A percentile compares a stretch with the other conserved stretches of the same genome.
phyloP scores from a whole-genome alignment of 2,888 invertebrate species.

The Hermodice carunculata region DNA sequence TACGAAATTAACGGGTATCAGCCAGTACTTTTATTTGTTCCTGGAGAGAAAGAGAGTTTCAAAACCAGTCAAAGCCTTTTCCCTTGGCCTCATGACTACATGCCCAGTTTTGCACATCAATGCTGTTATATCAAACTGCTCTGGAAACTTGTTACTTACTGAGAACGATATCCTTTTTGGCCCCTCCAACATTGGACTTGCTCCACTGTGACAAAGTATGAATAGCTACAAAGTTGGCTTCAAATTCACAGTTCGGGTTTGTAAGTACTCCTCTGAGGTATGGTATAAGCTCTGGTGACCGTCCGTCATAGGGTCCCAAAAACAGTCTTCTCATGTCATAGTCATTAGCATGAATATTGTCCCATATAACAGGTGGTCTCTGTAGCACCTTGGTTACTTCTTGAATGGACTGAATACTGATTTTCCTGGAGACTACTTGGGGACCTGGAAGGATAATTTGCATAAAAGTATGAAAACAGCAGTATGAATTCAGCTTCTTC shows the following conservation, averaged over 20 bases:
- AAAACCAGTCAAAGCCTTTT: no score
- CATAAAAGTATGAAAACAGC: no score
- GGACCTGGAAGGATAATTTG: constrained; percentile 78
- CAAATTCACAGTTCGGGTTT: constrained; percentile 99
- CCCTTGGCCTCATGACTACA: no score
- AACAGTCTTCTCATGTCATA: constrained; percentile 98
- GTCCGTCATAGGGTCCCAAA: constrained; percentile 79
- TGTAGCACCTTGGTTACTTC: constrained; percentile 80
- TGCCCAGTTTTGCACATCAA: no score
- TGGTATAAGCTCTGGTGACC: constrained; percentile 78
- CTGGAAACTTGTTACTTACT: no score
- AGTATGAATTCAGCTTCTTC: no score
- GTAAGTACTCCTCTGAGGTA: constrained; percentile 92
- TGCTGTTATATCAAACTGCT: no score
- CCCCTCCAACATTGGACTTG: constrained; percentile 56
- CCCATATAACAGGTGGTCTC: constrained; percentile 97
- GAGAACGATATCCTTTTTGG: constrained; percentile 60
- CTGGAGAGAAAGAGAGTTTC: no score
- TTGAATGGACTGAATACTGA: constrained; percentile 90
- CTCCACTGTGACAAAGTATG: constrained; percentile 94
- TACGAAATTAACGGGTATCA: no score
- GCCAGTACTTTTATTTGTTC: no score
- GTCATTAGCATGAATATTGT: constrained; percentile 98
- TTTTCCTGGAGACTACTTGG: constrained; percentile 90
- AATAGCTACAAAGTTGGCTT: constrained; percentile 95